These are phyloP conservation scores for Vollenhovia emeryi DNA, from an alignment of 1,140 invertebrate genomes.

Conservation along the genomic window DNA sequence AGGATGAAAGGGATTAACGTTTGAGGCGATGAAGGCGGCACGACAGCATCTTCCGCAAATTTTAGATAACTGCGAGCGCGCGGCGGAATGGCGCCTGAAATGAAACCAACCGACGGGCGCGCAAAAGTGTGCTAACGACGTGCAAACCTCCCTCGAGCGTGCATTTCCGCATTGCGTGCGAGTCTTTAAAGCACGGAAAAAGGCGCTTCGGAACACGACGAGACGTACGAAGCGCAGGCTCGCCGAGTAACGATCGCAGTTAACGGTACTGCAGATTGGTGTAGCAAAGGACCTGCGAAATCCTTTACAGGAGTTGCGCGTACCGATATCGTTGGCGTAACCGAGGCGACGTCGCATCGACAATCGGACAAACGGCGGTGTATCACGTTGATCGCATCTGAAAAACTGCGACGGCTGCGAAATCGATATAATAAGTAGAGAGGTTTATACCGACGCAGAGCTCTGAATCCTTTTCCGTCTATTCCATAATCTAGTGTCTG, in stretches of 20 bases:
- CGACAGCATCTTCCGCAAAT: constrained; percentile 36
- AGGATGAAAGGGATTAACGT: constrained; percentile 19
- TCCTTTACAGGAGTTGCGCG: constrained; percentile 67
- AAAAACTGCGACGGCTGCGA: neutral
- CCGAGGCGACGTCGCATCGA: neutral
- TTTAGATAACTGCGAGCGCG: constrained; percentile 39
- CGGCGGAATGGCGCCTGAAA: constrained; percentile 46
- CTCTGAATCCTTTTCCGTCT: too few species aligned
- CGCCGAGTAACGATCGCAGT: constrained; percentile 61
- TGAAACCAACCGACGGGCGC: constrained; percentile 47
- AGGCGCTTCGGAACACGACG: constrained; percentile 46
- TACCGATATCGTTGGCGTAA: constrained; percentile 48
- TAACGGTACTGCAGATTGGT: constrained; percentile 73
- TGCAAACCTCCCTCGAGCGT: constrained; percentile 60
- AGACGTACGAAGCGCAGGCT: constrained; percentile 45
- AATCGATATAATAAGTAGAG: neutral
- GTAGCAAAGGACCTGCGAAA: constrained; percentile 65
- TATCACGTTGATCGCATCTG: neutral
- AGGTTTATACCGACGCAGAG: neutral
- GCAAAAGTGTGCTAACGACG: constrained; percentile 72
- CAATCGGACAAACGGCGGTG: constrained; percentile 17
- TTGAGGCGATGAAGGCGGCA: constrained; percentile 17
- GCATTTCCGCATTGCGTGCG: constrained; percentile 72
- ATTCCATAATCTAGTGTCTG: neutral
- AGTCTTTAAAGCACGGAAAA: constrained; percentile 69